These are phyloP conservation scores for Candidula unifasciata DNA, from an alignment of 2,888 invertebrate genomes.

Conservation along the genomic window DNA sequence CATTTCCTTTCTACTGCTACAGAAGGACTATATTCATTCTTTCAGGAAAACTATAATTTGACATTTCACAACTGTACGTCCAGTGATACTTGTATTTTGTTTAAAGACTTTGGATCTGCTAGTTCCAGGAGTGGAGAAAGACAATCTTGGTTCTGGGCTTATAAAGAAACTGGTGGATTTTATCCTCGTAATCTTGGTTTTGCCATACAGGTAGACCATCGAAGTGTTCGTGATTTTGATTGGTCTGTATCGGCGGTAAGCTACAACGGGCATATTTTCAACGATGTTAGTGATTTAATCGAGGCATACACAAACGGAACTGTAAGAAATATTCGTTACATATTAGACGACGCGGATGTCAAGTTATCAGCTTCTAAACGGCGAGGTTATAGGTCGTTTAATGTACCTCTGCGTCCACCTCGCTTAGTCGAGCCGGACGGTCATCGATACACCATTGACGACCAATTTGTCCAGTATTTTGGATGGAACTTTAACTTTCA, in stretches of 20 bases:
- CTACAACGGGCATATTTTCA: constrained; percentile 68
- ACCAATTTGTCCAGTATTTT: constrained; percentile 69
- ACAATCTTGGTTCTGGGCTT: constrained; percentile 68
- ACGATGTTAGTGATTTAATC: constrained; percentile 61
- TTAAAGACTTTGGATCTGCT: constrained; percentile 66
- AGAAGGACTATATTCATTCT: constrained; percentile 59
- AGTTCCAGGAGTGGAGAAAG: constrained; percentile 64
- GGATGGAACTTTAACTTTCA: constrained; percentile 73
- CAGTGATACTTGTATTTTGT: constrained; percentile 62
- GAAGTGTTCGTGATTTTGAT: constrained; percentile 58
- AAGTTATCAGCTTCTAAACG: constrained; percentile 64
- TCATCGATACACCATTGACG: constrained; percentile 65
- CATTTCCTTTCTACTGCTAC: constrained; percentile 58
- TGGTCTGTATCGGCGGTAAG: constrained; percentile 66
- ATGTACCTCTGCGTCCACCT: constrained; percentile 64
- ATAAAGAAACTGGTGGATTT: constrained; percentile 67
- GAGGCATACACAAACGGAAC: constrained; percentile 55
- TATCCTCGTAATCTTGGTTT: constrained; percentile 69
- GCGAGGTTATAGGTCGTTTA: constrained; percentile 60
- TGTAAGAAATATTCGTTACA: constrained; percentile 39
- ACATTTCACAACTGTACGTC: constrained; percentile 67
- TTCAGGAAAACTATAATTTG: constrained; percentile 66
- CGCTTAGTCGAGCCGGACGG: constrained; percentile 68
- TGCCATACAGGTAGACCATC: constrained; percentile 67
- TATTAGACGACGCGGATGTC: constrained; percentile 52